Evolutionary conservation across 2,888 invertebrate genomes (phyloP), one percentile per base, ranked within the genome.

Genomic region (Rhingia campestris): DNA sequence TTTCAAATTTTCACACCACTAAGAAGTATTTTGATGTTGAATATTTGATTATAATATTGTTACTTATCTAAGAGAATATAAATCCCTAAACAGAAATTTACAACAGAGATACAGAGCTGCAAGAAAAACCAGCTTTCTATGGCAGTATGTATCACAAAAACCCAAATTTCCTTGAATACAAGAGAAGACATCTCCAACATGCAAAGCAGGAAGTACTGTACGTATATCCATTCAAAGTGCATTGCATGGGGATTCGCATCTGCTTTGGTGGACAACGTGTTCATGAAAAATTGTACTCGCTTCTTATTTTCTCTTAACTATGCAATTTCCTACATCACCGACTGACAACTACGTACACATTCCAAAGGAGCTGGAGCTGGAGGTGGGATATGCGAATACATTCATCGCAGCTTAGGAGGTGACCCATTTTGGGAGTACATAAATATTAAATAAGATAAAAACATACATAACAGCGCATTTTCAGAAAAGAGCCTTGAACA

Each of bases 171-270:
- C 22, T 10, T 33, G 6, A 51, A 54, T 43, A 7, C 33, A 63
- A 49, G 7, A 67, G 43, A 9, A 33, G 30, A 35, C 45, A 73
- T 47, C 37, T 45, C 37, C 53, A 54, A 63, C 63, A 54, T 30
- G 54, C 53, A 67, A 22, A 47, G 9, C 47, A 47, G 43, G 61
- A 72, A 72, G 37, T 30, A n/a, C 63, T n/a, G 22, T 22, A 22
- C 22, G 22, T 66, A 32, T 43, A 66, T 66, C 22, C 51, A 45
- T 66, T 58, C 35, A 58, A 51, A 66, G 35, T 33, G 58, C 43
- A 66, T 66, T 75, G 59, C 58, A 66, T 66, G 66, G 67, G 75
- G 58, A 74, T 58, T 66, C 59, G 45, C 59, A 67, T 54, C 66
- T 67, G 58, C n/a, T 67, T 43, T 58, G 58, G 35, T 59, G 51